Base-by-base conservation (phyloP, 2,113 vertebrate genomes). In the Tympanuchus pallidicinctus region DNA sequence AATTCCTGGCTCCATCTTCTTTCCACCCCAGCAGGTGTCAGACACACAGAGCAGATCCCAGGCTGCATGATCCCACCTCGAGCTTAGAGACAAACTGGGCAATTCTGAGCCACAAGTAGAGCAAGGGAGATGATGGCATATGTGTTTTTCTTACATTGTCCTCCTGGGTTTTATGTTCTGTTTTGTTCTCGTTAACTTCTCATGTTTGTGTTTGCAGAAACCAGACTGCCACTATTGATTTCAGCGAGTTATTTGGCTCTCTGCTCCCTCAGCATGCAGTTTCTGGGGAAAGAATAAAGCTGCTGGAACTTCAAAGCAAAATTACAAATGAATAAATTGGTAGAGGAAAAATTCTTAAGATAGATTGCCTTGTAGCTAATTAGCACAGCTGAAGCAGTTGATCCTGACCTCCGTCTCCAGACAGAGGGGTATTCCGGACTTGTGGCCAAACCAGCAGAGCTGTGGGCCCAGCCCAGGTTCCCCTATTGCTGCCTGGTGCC, bases 101-200 rank as follows among this genome's bases (percentile, higher is more conserved):
- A 22, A n/a, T 25, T 40, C 38, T 28, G 66, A 71, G 27, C 8
- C 6, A 2, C 25, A 21, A 10, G 32, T 27, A 71, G 65, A 43
- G 20, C 14, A 36, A 38, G 19, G 21, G 43, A 71, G 18, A 14
- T 0, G 0, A 20, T 19, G 24, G 17, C 8, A 7, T 3, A 7
- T 50, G 6, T 36, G n/a, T 5, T 87, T 70, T 65, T 32, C 61
- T 57, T 8, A n/a, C 2, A 0, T 9, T 43, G 30, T 57, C 67
- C 60, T 59, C 67, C 25, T 38, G 20, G 40, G 38, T 10, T 76
- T 69, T 79, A 19, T 69, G 87, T 71, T 60, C 22, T 43, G 10
- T 21, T 82, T 75, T 64, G 13, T 36, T 56, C 66, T 78, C n/a
- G 36, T 73, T 69, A 15, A 38, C 2, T 57, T 61, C 64, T 73